Base-by-base conservation (phyloP, 2,797 vertebrate species). In the Balearica regulorum region DNA sequence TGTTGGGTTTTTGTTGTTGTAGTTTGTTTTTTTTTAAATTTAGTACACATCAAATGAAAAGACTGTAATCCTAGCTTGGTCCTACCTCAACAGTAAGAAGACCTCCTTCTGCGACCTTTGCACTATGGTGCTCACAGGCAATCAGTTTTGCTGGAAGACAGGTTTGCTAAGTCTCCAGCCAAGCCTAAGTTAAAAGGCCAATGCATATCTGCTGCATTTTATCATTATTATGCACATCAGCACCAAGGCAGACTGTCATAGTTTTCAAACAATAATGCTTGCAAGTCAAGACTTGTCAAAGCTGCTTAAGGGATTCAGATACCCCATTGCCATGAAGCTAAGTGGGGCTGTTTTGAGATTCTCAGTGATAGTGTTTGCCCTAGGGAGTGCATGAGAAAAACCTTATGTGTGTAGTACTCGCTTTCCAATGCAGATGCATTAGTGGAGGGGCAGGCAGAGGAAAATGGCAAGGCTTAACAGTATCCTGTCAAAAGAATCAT, bases 121-220 rank as follows among this genome's bases (percentile, higher is more conserved):
- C 17, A 33, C n/a, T 75, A 29, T 39, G 55, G 28, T 73, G n/a
- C 48, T 86, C 62, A 68, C 22, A 64, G 41, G 19, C 86, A 93
- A 81, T 95, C 88, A 86, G 48, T 96, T 96, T 90, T 91, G 69
- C 81, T 95, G 83, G 65, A 68, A 94, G 87, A 87, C 72, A 92
- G 94, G 49, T 66, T 86, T 89, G 77, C 90, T 95, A 90, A 95
- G 48, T 88, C 88, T 95, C 83, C 89, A 93, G 83, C 76, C n/a
- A 80, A 87, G 29, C 33, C 69, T 37, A 88, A 90, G 58, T 89
- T 90, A 87, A 91, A 92, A 75, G 72, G 69, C 96, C 94, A 88
- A 46, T 3, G 62, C 48, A 64, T 96, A 93, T 91, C 89, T 94
- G 29, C 39, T 87, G 22, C 43, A 53, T 89, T 87, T 89, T 93